Evolutionary conservation across 2,797 vertebrate genomes (phyloP).

Genomic region (Pipistrellus nathusii): DNA sequence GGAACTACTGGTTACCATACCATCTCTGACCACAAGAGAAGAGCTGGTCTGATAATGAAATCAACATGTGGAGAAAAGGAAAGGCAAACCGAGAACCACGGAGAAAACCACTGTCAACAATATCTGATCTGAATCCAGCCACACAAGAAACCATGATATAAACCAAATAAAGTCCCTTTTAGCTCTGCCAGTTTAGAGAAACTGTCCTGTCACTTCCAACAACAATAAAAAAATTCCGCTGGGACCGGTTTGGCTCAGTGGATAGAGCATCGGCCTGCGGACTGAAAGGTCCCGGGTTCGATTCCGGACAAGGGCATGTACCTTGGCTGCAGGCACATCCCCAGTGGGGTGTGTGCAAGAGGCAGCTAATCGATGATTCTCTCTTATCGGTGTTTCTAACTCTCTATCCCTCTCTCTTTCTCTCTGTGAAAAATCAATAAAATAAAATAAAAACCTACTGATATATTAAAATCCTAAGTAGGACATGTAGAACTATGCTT

Average conservation of each 20-base stretch:
- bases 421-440: too few species aligned
- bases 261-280: too few species aligned
- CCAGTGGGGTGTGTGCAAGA: too few species aligned
- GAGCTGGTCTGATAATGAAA: not conserved
- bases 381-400: too few species aligned
- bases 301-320: too few species aligned
- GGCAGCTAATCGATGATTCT: too few species aligned
- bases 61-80: not conserved
- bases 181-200: not conserved
- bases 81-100: slow-evolving; percentile 22
- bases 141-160: not conserved
- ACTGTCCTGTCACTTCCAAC: not conserved
- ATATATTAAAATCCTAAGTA: not conserved
- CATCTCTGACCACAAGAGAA: not conserved
- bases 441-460: not conserved
- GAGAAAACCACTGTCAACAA: not conserved
- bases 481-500: slow-evolving; percentile 14
- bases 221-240: not conserved
- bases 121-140: not conserved
- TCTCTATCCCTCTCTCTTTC: too few species aligned
- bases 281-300: too few species aligned
- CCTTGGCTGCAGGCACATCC: too few species aligned
- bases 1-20: not conserved
- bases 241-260: too few species aligned
- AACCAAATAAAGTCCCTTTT: slow-evolving; percentile 39